Percentiles rank a stretch among this genome's conserved stretches.
Conservation (phyloP, 2,888 invertebrate genomes). For the Eristalis intricaria region DNA sequence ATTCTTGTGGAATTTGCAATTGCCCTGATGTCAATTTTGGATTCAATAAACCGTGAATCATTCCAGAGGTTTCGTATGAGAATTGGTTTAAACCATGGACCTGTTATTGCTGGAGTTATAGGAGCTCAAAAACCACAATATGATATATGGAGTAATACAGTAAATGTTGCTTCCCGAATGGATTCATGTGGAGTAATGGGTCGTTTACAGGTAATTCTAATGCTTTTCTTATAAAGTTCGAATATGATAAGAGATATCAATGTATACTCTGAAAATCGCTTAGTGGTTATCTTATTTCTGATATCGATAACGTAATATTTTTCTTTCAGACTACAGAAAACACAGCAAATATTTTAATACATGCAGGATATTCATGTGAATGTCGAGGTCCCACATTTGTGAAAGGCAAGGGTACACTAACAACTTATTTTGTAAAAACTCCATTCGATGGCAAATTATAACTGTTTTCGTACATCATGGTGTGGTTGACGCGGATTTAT, state of each 20-base stretch:
- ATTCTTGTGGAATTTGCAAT: slow-evolving; percentile 97
- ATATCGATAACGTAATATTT: slow-evolving; percentile 27
- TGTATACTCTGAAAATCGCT: too few relatives aligned
- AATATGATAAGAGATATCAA: too few relatives aligned
- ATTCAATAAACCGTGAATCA: slow-evolving; percentile 97
- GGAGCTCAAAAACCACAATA: slow-evolving; percentile 99
- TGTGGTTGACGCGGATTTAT: too few relatives aligned
- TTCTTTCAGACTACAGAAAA: slow-evolving; percentile 87
- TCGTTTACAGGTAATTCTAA: slow-evolving; percentile 86
- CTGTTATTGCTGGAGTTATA: slow-evolving; percentile 96
- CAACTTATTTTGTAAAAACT: slow-evolving; percentile 95
- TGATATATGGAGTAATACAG: slow-evolving; percentile 99
- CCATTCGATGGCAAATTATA: slow-evolving; percentile 86
- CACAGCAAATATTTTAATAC: slow-evolving; percentile 91
- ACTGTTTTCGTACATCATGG: slow-evolving; percentile 18
- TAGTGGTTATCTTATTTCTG: not conserved
- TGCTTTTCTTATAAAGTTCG: not conserved
- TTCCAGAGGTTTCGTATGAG: slow-evolving; percentile 97
- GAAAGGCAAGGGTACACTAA: slow-evolving; percentile 96
- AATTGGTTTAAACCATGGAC: slow-evolving; percentile 85
- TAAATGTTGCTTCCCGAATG: slow-evolving; percentile 98
- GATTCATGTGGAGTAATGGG: slow-evolving; percentile 97
- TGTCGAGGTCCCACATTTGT: slow-evolving; percentile 96
- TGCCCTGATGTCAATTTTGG: slow-evolving; percentile 94
- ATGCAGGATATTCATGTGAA: slow-evolving; percentile 92